A percentile compares a stretch with the other conserved stretches of the same genome.
Evolutionary conservation across 2,888 invertebrate genomes (phyloP).

Genomic region (Notodonta dromedarius): DNA sequence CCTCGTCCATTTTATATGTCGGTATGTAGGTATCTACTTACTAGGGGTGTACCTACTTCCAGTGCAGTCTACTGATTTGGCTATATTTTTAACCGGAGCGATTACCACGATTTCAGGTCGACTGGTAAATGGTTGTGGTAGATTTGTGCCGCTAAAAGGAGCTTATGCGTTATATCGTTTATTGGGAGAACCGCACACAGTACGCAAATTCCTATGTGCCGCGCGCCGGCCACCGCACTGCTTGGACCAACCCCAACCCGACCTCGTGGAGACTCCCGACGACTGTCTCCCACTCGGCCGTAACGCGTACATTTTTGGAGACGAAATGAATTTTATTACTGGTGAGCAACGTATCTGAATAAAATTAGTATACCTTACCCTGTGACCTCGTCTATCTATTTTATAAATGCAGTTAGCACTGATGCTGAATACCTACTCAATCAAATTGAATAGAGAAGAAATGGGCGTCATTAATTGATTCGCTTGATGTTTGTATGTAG

Average conservation of each 20-base stretch:
- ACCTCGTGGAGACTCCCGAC: conserved; percentile 47
- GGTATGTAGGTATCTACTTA: too few species aligned
- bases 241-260: conserved; percentile 39
- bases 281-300: conserved; percentile 52
- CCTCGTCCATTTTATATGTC: too few species aligned
- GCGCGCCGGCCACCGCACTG: conserved; percentile 56
- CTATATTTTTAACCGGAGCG: too few species aligned
- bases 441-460: too few species aligned
- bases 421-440: too few species aligned
- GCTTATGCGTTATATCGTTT: conserved; percentile 71
- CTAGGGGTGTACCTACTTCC: too few species aligned
- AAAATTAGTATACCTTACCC: too few species aligned
- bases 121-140: conserved; percentile 59
- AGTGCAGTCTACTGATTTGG: too few species aligned
- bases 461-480: too few species aligned
- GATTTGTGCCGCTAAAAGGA: conserved; percentile 70
- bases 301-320: conserved; percentile 65
- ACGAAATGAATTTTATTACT: conserved; percentile 61
- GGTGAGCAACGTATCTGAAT: conserved; percentile 42
- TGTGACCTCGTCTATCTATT: too few species aligned
- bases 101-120: conserved; percentile 46
- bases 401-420: too few species aligned
- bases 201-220: conserved; percentile 64
- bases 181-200: conserved; percentile 77
- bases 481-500: too few species aligned